Evolutionary conservation across 2,113 vertebrate species (phyloP).

Genomic region (Ictalurus furcatus): DNA sequence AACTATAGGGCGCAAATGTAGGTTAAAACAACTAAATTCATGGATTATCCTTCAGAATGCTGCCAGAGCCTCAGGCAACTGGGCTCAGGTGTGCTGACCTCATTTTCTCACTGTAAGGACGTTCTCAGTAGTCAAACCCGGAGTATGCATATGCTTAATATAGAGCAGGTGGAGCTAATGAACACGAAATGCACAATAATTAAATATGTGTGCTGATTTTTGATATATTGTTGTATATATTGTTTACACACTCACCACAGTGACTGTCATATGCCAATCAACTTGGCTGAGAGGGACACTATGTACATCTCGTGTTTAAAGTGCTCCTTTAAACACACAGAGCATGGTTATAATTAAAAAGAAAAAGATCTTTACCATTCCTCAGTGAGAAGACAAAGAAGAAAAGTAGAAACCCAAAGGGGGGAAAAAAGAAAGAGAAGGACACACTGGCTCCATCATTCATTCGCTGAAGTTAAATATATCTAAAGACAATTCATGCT

Average conservation of each 20-base stretch:
- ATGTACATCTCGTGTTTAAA: background rate
- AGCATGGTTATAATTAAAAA: background rate
- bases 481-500: conserved; percentile 25
- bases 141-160: background rate
- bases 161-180: background rate
- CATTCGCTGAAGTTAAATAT: conserved; percentile 16
- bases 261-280: background rate
- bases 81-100: conserved; percentile 42
- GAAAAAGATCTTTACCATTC: background rate
- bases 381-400: background rate
- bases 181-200: background rate
- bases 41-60: conserved; percentile 31
- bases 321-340: background rate
- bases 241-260: background rate
- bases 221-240: background rate
- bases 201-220: background rate
- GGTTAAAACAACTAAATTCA: conserved; percentile 47
- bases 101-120: conserved; percentile 35
- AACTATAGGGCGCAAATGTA: background rate
- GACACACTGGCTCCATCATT: conserved; percentile 1
- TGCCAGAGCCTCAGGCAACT: conserved; percentile 37
- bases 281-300: background rate
- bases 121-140: background rate
- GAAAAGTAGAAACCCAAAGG: background rate
- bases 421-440: background rate